These are phyloP conservation scores for Ictalurus punctatus DNA, from an alignment of 2,113 vertebrate genomes.

Conservation along the genomic window DNA sequence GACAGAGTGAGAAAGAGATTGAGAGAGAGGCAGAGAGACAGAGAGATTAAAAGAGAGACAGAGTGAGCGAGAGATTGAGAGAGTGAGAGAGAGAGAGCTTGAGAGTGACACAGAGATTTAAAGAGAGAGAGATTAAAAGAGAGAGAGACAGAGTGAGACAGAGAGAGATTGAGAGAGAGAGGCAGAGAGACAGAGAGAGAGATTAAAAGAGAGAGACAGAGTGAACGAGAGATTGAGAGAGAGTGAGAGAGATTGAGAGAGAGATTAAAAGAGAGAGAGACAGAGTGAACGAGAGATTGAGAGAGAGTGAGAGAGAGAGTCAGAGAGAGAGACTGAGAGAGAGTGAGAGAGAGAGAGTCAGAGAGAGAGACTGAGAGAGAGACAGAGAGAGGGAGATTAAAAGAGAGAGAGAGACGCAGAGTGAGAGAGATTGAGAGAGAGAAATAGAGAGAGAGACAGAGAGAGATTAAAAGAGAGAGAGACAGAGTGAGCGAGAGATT, in stretches of 20 bases:
- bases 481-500: no score
- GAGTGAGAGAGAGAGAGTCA: not conserved
- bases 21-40: no score
- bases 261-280: no score
- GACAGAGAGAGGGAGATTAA: no score
- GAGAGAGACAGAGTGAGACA: no score
- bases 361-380: no score
- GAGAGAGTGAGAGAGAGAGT: not conserved
- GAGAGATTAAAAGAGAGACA: not conserved
- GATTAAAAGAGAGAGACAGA: not conserved
- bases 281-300: not conserved
- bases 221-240: not conserved
- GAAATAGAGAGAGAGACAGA: no score
- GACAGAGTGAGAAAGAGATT: not conserved
- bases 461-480: no score
- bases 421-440: not conserved
- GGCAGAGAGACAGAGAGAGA: not conserved
- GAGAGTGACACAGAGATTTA: no score
- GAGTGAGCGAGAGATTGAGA: not conserved
- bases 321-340: not conserved
- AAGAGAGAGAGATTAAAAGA: not conserved
- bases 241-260: not conserved
- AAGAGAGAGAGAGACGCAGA: not conserved
- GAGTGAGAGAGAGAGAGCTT: no score
- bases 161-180: not conserved